These are phyloP conservation scores for Thumatha senex DNA, from an alignment of 2,888 invertebrate species.

Conservation along the genomic window DNA sequence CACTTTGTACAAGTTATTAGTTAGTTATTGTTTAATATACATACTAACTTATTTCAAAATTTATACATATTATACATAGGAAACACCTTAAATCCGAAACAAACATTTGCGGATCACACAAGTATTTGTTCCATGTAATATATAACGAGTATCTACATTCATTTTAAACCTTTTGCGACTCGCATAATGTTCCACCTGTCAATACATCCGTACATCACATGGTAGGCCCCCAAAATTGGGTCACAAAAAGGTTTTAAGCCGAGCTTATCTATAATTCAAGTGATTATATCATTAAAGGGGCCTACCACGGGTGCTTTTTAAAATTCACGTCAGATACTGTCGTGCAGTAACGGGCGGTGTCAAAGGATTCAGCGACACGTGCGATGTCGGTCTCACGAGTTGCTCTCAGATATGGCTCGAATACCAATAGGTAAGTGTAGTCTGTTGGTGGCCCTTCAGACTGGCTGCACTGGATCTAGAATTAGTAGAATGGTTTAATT, in stretches of 20 bases:
- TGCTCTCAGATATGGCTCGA: conserved; percentile 21
- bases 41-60: too few species aligned
- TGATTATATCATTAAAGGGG: conserved; percentile 34
- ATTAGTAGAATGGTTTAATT: conserved; percentile 19
- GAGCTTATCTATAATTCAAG: conserved; percentile 33
- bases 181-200: too few species aligned
- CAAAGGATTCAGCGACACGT: conserved; percentile 37
- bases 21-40: too few species aligned
- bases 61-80: too few species aligned
- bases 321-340: conserved; percentile 43
- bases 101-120: too few species aligned
- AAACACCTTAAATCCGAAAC: too few species aligned
- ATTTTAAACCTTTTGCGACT: too few species aligned
- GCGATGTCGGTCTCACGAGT: conserved; percentile 27
- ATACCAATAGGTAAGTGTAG: conserved; percentile 33
- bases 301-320: conserved; percentile 40
- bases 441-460: conserved; percentile 26
- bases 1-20: too few species aligned
- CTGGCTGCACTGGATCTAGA: conserved; percentile 15
- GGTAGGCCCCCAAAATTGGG: conserved; percentile 18
- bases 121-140: too few species aligned
- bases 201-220: too few species aligned
- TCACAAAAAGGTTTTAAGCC: conserved; percentile 27
- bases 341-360: conserved; percentile 44
- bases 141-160: too few species aligned